Conservation (phyloP, 2,113 vertebrate species). For the Melanerpes formicivorus region DNA sequence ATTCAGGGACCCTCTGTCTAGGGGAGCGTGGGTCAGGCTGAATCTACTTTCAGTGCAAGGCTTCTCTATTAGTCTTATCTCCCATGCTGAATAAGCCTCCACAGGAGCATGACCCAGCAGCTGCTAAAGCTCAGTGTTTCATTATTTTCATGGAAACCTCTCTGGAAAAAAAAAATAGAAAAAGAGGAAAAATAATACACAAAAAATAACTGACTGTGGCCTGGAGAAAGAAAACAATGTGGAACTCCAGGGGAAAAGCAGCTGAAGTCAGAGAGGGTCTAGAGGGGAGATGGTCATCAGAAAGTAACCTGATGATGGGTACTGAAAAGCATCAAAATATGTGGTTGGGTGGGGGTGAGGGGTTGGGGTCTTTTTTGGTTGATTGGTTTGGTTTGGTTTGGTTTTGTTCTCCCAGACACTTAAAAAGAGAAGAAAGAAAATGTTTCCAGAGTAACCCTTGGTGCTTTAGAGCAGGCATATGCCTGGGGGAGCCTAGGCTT, state of each 20-base stretch:
- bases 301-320: background rate
- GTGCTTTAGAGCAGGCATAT: background rate
- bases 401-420: no score
- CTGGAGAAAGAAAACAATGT: background rate
- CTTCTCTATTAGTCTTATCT: background rate
- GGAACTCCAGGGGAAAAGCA: background rate
- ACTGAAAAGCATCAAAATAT: background rate
- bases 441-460: background rate
- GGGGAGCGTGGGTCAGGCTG: background rate
- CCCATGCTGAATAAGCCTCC: background rate
- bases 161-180: background rate
- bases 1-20: background rate
- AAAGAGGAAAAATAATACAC: no score
- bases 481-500: background rate
- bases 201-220: background rate
- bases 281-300: background rate
- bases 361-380: background rate
- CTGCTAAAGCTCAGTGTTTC: background rate
- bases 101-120: background rate
- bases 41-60: background rate
- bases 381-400: no score
- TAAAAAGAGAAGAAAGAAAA: background rate
- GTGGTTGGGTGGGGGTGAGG: rapidly evolving
- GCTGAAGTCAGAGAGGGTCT: background rate
- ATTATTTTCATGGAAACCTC: background rate